These are phyloP conservation scores for Drosophila ustulata DNA, from an alignment of 2,888 invertebrate genomes.

Conservation along the genomic window DNA sequence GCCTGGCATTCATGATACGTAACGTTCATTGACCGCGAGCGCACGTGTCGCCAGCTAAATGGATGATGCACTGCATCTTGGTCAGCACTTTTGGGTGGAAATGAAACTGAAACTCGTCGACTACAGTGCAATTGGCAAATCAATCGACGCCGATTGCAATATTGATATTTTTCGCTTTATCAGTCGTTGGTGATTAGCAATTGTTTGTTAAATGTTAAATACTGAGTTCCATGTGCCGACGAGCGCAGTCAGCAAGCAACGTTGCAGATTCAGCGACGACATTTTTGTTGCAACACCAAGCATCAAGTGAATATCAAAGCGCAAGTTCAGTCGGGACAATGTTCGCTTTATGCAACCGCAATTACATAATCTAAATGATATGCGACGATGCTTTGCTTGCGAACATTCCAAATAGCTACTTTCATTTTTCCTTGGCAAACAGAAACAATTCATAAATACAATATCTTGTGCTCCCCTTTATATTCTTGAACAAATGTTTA, in stretches of 20 bases:
- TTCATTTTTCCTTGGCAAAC: too few species aligned
- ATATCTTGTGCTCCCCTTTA: too few species aligned
- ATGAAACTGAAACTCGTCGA: conserved; percentile 32
- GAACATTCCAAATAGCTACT: neutral
- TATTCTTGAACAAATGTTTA: too few species aligned
- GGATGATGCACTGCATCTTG: conserved; percentile 19
- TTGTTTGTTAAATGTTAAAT: conserved; percentile 1
- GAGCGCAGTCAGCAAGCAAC: conserved; percentile 33
- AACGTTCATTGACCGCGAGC: conserved; percentile 17
- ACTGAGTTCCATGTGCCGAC: neutral
- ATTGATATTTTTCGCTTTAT: conserved; percentile 37
- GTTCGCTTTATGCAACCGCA: conserved; percentile 21
- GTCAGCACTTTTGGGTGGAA: conserved; percentile 48
- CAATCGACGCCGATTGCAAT: conserved; percentile 14
- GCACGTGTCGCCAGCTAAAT: conserved; percentile 49
- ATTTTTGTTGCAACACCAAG: conserved; percentile 7
- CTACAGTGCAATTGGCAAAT: conserved; percentile 23
- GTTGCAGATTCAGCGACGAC: conserved; percentile 27
- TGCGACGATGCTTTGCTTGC: neutral
- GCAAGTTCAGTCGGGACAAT: neutral
- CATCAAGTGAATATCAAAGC: neutral
- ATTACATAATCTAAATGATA: neutral
- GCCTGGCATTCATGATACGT: neutral
- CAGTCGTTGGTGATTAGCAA: conserved; percentile 23
- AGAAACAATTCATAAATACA: too few species aligned